Evolutionary conservation across 2,113 vertebrate species (phyloP).

Genomic region (Cochlearius cochlearius): DNA sequence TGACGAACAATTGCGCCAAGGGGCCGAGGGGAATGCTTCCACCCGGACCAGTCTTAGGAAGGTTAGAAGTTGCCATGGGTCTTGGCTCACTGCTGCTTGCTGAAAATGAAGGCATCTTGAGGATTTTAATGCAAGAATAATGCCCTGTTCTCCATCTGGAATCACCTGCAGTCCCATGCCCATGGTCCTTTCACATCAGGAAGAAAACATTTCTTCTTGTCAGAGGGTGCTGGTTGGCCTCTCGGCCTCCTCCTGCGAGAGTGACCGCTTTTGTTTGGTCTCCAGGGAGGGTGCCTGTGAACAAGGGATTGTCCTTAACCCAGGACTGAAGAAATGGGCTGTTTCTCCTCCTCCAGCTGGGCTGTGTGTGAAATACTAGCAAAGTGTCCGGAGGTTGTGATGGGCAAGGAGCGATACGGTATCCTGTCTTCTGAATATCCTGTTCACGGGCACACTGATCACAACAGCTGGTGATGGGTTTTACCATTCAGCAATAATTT

Average conservation of each 20-base stretch:
- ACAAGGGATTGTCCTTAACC: background rate
- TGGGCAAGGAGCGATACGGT: background rate
- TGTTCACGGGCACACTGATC: background rate
- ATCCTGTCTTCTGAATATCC: background rate
- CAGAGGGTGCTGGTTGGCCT: background rate
- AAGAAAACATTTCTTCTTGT: background rate
- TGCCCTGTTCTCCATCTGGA: background rate
- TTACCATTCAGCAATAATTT: background rate
- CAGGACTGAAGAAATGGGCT: background rate
- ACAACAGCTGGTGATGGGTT: background rate
- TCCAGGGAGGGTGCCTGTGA: background rate
- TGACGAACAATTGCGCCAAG: background rate
- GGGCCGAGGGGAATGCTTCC: background rate
- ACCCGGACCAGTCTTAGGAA: background rate
- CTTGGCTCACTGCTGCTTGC: background rate
- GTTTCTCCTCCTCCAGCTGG: background rate
- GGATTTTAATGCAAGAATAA: background rate
- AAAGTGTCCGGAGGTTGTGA: background rate
- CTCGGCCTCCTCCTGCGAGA: rapidly evolving
- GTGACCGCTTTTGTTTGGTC: background rate
- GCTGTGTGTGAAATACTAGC: background rate
- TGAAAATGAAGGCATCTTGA: background rate
- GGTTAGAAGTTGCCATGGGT: background rate
- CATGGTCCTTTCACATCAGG: background rate
- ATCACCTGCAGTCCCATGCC: background rate